Evolutionary conservation across 2,113 vertebrate genomes (phyloP), one percentile per base, ranked within the genome.

Genomic region (Tringa solitaria): DNA sequence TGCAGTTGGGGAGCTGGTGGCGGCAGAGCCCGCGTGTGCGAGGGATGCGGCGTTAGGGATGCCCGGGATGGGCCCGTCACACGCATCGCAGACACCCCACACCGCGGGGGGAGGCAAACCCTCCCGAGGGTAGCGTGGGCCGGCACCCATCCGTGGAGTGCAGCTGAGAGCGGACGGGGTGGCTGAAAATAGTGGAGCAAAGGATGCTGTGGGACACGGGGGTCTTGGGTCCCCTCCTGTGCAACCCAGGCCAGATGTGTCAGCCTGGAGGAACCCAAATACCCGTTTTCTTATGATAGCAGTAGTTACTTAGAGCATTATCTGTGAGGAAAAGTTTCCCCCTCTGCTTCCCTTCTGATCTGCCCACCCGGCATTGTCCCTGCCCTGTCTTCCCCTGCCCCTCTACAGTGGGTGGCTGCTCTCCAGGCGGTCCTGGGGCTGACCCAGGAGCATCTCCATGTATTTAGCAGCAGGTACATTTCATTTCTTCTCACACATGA

Each of bases 11-110:
- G 75, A 72, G 61, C 79, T 37, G 65, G 26, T 17, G 33, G 32
- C 4, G 4, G 35, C 1, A 0, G 33, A 4, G 26, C 46, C 5
- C 1, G 0, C 35, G 6, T 21, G 0, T 0, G 20, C 1, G 41
- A 78, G n/a, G 23, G 74, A 61, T 53, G 69, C 0, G 5, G n/a
- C 10, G 51, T 16, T 15, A 50, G 76, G 67, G 72, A 22, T 54
- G 79, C 37, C 41, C n/a, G 17, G 39, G 82, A 48, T 92, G 53
- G 77, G 81, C 2, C 2, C 12, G 28, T n/a, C 60, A 37, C 68
- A 16, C 3, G 4, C 67, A 70, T 59, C 0, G 0, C 68, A 68
- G 64, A 15, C 48, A 30, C 27, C 2, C 7, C 22, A 18, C 1
- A 3, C 60, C 59, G 35, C 1, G 0, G 10, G 12, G 53, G 5